phyloP scores from a whole-genome alignment of 2,888 invertebrate genomes.

The Tubulanus polymorphus region DNA sequence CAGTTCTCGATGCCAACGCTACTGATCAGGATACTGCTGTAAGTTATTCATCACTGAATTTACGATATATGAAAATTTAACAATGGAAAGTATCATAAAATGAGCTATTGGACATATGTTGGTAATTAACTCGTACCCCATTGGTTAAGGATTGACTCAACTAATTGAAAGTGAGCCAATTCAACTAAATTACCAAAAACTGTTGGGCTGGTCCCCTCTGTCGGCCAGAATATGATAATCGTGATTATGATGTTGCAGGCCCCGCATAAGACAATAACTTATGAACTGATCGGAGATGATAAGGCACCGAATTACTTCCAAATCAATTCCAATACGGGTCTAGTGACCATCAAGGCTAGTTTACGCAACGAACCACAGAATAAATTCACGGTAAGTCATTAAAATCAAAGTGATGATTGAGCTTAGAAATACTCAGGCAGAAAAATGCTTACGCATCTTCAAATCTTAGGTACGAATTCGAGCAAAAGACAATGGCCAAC shows the following conservation, averaged over 20 bases:
- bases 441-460: background rate
- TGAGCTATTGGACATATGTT: no score
- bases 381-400: constrained; percentile 21
- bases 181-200: no score
- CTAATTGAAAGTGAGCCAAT: no score
- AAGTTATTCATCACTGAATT: background rate
- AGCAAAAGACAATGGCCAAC: constrained; percentile 36
- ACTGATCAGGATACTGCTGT: background rate
- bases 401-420: no score
- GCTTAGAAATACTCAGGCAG: no score
- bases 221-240: background rate
- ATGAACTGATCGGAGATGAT: constrained; percentile 27
- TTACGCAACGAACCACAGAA: no score
- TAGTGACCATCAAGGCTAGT: no score
- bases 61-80: background rate
- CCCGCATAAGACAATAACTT: constrained; percentile 15
- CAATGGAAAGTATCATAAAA: no score
- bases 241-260: constrained; percentile 13
- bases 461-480: constrained; percentile 29
- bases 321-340: constrained; percentile 26
- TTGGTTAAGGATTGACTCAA: no score
- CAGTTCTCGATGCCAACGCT: background rate
- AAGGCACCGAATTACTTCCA: constrained; percentile 34
- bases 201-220: no score
- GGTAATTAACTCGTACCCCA: no score